Conservation (phyloP, 2,113 vertebrate species). For the Cairina moschata region DNA sequence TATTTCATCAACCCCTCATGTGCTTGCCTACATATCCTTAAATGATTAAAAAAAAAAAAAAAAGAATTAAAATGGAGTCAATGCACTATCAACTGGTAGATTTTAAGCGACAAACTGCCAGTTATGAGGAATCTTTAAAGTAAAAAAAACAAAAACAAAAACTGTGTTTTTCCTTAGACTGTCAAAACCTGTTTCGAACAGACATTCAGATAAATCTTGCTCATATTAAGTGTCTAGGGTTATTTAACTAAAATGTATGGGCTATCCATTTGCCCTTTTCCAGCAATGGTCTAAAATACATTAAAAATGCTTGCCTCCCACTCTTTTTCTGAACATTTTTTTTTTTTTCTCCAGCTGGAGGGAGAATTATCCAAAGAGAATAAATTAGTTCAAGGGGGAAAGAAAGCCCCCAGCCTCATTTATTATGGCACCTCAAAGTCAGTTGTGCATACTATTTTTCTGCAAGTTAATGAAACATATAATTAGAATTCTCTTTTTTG, state of each 20-base stretch:
- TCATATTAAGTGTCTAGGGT: not conserved
- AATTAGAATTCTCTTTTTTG: conserved; percentile 45
- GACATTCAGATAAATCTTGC: not conserved
- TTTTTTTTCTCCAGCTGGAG: not conserved
- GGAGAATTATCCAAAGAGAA: not conserved
- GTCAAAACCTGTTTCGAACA: not conserved
- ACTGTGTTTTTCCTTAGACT: not conserved
- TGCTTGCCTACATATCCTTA: not conserved
- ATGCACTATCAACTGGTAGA: not conserved
- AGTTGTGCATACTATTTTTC: not conserved
- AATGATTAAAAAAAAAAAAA: not conserved
- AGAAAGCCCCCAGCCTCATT: not conserved
- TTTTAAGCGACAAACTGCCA: not conserved
- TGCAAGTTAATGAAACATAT: conserved; percentile 52
- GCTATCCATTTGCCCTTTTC: not conserved
- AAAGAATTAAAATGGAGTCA: not conserved
- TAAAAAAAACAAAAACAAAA: not conserved
- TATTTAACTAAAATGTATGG: not conserved
- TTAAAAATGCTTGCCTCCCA: not conserved
- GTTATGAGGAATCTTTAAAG: not conserved
- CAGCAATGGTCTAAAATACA: not conserved
- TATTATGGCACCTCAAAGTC: not conserved
- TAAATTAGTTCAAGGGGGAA: not conserved
- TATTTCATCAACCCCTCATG: not conserved
- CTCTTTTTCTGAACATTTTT: not conserved